Evolutionary conservation across 1,140 invertebrate species (phyloP), one percentile per base, ranked within the genome.

Genomic region (Aethina tumida): DNA sequence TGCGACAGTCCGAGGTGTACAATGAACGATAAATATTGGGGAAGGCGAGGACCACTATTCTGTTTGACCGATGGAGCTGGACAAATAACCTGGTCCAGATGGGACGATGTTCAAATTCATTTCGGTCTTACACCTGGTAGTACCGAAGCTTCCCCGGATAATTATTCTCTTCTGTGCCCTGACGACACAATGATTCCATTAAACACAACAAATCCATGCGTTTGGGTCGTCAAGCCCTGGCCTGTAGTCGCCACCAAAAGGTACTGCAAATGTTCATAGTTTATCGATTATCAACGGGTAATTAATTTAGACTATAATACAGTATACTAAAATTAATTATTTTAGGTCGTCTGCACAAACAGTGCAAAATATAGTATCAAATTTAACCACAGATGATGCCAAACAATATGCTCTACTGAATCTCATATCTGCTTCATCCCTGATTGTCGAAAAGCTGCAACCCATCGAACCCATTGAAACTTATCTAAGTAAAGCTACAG

Each of bases 171-270:
- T 40, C 63, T 96, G 8, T 96, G 91, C 56, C 74, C 77, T 0
- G 82, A 94, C 65, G 86, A 88, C 0, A 74, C 74, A 6, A 65
- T 75, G 30, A 73, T 70, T 41, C 67, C 74, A 0, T 39, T 84
- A 5, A 60, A 63, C 15, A 63, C 60, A 2, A 50, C 66, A 0
- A 63, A 68, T 30, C 79, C 78, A 0, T 89, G 84, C 51, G 58
- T 74, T 2, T 89, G 84, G 84, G 68, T 85, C n/a, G 64, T 76
- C 1, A 75, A 79, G 55, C 84, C 84, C 0, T 84, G 81, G 78
- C 70, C 76, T 1, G 74, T 78, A 0, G 59, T 84, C 22, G 73
- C 73, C 4, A 67, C 78, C 9, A 71, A 69, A 47, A 67, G 68
- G 72, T 75, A 58, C 8, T 14, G 9, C 31, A 14, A 9, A 9